phyloP scores from a whole-genome alignment of 2,797 vertebrate genomes.

The Acanthurus leucopareius region DNA sequence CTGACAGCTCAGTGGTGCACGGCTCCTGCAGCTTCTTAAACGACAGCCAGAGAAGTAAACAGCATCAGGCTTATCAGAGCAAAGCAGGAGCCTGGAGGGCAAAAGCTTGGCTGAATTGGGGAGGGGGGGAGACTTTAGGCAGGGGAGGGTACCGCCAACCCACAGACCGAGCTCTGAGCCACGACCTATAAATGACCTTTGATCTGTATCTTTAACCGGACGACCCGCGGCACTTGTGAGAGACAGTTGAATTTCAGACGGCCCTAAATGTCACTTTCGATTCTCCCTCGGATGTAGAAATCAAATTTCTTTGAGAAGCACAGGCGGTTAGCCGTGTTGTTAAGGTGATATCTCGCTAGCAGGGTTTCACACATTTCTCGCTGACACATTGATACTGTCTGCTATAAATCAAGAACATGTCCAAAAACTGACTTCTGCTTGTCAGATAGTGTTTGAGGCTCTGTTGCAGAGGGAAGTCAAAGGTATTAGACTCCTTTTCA shows the following conservation, averaged over 20 bases:
- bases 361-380: conserved; percentile 37
- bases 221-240: conserved; percentile 39
- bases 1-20: conserved; percentile 82
- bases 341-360: conserved; percentile 43
- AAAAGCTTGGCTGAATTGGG: conserved; percentile 68
- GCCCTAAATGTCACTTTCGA: conserved; percentile 56
- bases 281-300: conserved; percentile 36
- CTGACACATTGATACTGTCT: conserved; percentile 54
- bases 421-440: conserved; percentile 52
- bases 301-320: conserved; percentile 42
- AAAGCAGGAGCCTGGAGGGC: conserved; percentile 81
- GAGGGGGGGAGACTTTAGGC: conserved; percentile 59
- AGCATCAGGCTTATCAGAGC: conserved; percentile 84
- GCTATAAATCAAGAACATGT: conserved; percentile 61
- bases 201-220: conserved; percentile 62
- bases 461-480: conserved; percentile 41
- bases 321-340: conserved; percentile 34
- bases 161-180: conserved; percentile 52
- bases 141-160: conserved; percentile 52
- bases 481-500: conserved; percentile 56
- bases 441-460: conserved; percentile 55
- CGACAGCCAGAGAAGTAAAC: conserved; percentile 81
- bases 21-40: conserved; percentile 75
- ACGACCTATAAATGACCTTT: conserved; percentile 72
- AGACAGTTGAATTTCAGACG: conserved; percentile 51